Conservation (phyloP, 2,888 invertebrate species). For the Dioctria rufipes region DNA sequence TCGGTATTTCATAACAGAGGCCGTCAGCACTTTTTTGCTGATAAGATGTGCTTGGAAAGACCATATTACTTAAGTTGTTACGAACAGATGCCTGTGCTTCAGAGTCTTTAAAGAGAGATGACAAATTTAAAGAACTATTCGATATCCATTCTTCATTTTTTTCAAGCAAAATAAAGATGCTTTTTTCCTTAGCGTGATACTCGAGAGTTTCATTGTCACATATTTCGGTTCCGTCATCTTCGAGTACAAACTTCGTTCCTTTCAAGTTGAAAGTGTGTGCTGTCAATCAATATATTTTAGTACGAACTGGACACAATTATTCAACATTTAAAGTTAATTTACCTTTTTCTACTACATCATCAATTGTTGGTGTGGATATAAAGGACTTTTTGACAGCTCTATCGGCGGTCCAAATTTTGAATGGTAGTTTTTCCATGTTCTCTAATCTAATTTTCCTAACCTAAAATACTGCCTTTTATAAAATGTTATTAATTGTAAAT, state of each 20-base stretch:
- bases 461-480: not conserved
- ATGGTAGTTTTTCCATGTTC: not conserved
- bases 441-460: not conserved
- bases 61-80: too few species aligned
- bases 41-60: too few species aligned
- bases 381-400: not conserved
- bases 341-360: not conserved
- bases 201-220: slow-evolving; percentile 24
- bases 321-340: not conserved
- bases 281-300: not conserved
- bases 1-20: too few species aligned
- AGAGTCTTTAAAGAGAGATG: not conserved
- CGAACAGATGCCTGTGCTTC: too few species aligned
- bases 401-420: not conserved
- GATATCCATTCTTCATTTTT: not conserved
- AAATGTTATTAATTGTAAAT: not conserved
- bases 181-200: not conserved
- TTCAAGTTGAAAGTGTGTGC: not conserved
- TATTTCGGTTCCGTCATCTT: slow-evolving; percentile 41
- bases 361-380: not conserved
- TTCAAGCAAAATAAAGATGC: not conserved
- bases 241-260: not conserved
- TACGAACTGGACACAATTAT: not conserved
- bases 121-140: not conserved
- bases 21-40: too few species aligned